Evolutionary conservation across 2,797 vertebrate species (phyloP).

Genomic region (Rhyacichthys aspro): DNA sequence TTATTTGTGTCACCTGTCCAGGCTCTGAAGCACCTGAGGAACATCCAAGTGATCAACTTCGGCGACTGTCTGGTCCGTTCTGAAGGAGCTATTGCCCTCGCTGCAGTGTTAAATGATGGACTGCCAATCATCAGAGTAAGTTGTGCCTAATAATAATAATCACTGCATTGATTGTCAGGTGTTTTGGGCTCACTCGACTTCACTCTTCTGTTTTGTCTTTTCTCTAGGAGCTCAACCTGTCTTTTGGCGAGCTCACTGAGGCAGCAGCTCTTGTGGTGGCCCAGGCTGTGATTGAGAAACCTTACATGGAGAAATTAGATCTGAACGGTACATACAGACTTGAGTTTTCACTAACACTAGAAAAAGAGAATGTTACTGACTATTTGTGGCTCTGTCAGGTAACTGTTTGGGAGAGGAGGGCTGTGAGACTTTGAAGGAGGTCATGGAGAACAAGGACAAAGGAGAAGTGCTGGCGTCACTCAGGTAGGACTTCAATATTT

Average conservation of each 20-base stretch:
- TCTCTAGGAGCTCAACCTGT: slow-evolving; percentile 92
- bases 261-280: slow-evolving; percentile 88
- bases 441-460: slow-evolving; percentile 86
- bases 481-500: slow-evolving; percentile 76
- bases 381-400: slow-evolving; percentile 72
- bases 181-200: neutral
- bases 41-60: slow-evolving; percentile 93
- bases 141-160: too few species aligned
- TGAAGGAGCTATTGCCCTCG: slow-evolving; percentile 89
- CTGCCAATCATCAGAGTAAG: slow-evolving; percentile 91
- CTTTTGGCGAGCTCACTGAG: slow-evolving; percentile 93
- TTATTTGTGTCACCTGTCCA: slow-evolving; percentile 39
- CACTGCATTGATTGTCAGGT: neutral
- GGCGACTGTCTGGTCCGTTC: slow-evolving; percentile 96
- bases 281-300: slow-evolving; percentile 84
- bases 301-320: slow-evolving; percentile 89
- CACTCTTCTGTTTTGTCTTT: fast-evolving
- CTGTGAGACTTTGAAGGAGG: slow-evolving; percentile 89
- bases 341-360: too few species aligned
- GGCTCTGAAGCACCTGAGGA: slow-evolving; percentile 89
- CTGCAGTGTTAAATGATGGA: slow-evolving; percentile 81
- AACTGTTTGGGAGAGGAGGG: slow-evolving; percentile 92
- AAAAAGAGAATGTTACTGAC: neutral
- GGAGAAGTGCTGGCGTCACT: slow-evolving; percentile 86
- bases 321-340: slow-evolving; percentile 85